Conservation (phyloP, 2,888 invertebrate species). For the Pristionchus arcanus region DNA sequence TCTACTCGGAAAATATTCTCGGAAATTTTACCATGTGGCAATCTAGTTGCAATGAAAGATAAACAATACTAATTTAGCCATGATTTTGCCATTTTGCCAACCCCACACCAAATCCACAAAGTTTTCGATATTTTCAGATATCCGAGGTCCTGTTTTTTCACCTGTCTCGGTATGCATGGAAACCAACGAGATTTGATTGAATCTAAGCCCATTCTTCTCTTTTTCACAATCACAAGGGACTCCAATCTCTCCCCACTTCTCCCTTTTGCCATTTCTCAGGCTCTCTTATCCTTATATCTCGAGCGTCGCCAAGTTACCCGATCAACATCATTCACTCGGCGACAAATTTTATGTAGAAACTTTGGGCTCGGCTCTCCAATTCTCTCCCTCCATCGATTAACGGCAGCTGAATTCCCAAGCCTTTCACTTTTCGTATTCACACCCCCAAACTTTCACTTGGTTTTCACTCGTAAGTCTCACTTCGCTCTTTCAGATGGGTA, state of each 20-base stretch:
- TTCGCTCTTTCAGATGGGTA: slow-evolving; percentile 19
- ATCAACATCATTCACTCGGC: slow-evolving; percentile 44
- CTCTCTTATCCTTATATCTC: not conserved
- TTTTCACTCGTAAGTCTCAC: not conserved
- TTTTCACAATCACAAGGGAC: slow-evolving; percentile 4
- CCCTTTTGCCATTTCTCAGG: slow-evolving; percentile 3
- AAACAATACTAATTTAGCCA: no score
- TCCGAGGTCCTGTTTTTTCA: not conserved
- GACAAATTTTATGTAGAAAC: slow-evolving; percentile 43
- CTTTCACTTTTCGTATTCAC: not conserved
- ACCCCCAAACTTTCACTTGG: not conserved
- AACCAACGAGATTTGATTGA: not conserved
- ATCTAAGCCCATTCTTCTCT: not conserved
- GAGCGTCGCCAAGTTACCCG: slow-evolving; percentile 31
- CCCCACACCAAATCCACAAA: not conserved
- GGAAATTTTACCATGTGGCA: no score
- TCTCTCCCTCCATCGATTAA: slow-evolving; percentile 33
- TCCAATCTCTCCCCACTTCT: not conserved
- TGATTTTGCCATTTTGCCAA: no score
- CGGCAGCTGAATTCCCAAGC: not conserved
- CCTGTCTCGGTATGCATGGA: not conserved
- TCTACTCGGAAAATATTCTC: not conserved
- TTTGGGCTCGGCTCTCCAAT: not conserved
- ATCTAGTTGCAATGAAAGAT: no score
- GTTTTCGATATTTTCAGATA: not conserved